Evolutionary conservation across 2,797 vertebrate species (phyloP), one percentile per base, ranked within the genome.

Genomic region (Betta splendens): DNA sequence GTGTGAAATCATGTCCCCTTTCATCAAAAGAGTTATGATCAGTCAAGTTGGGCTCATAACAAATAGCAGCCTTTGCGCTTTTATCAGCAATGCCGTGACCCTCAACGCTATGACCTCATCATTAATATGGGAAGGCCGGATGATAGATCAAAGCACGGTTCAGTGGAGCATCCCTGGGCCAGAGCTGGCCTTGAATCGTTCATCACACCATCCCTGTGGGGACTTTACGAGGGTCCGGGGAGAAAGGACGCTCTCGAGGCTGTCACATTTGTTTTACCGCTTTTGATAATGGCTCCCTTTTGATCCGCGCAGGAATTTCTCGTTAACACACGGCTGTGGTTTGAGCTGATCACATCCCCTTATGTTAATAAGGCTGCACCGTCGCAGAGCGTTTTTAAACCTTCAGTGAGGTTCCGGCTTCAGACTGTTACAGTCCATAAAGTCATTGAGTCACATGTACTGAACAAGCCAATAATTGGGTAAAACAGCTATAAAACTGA

Each of bases 61-160:
- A 92, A 92, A 92, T 92, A 89, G 84, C 81, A 55, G 81, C 72
- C 85, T 78, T 84, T 86, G 85, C 80, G 81, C 87, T 90, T 91
- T 91, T 89, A 90, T 90, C 81, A 87, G 87, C 86, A 64, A 85
- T 55, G 80, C 85, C 48, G 55, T 90, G 92, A 91, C 91, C 92
- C 91, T 92, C 90, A 85, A 87, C 88, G 70, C 59, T 59, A 76
- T 89, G 85, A 91, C 86, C 90, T 91, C 89, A 91, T 92, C 91
- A 91, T 92, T 89, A 90, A 93, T 92, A 91, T 87, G 83, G 81
- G 83, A 80, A 78, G 87, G 83, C 81, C 77, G 64, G 80, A 89
- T 91, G 87, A 92, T 91, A 87, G 86, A 93, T 91, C 89, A 90
- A 73, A 87, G 79, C 85, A 83, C 79, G 83, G 87, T 89, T 86